A percentile compares a stretch with the other conserved stretches of the same genome.
Conservation (phyloP, 2,797 vertebrate species). For the Catharus ustulatus region DNA sequence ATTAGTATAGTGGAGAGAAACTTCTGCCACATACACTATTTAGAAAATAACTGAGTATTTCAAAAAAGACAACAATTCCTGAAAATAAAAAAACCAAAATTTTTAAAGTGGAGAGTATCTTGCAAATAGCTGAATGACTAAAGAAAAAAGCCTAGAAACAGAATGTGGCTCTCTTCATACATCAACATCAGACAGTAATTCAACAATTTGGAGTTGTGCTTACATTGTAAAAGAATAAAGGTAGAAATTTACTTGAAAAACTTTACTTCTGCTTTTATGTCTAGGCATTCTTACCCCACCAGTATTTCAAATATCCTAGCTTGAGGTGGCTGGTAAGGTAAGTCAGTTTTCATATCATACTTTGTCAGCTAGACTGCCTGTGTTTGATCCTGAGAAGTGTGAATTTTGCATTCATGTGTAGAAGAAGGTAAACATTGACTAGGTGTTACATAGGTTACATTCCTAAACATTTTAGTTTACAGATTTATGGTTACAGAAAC, state of each 20-base stretch:
- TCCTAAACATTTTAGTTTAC: background rate
- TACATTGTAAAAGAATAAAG: background rate
- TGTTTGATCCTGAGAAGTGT: background rate
- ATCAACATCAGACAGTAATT: background rate
- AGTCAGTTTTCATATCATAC: background rate
- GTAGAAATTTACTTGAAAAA: background rate
- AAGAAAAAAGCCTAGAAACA: background rate
- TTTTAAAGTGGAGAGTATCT: background rate
- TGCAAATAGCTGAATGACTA: background rate
- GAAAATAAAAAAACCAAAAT: background rate
- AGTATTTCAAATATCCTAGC: background rate
- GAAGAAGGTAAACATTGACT: background rate
- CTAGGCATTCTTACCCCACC: background rate
- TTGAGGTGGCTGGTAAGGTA: background rate
- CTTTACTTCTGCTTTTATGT: background rate
- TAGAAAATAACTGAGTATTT: background rate
- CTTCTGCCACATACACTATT: background rate
- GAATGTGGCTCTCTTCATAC: accelerated
- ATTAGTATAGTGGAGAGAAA: background rate
- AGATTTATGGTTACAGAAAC: background rate
- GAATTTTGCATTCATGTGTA: background rate
- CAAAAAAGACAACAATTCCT: background rate
- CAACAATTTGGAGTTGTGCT: background rate
- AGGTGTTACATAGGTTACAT: background rate
- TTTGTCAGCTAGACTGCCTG: background rate